phyloP scores from a whole-genome alignment of 2,113 vertebrate species.

The Callionymus lyra region DNA sequence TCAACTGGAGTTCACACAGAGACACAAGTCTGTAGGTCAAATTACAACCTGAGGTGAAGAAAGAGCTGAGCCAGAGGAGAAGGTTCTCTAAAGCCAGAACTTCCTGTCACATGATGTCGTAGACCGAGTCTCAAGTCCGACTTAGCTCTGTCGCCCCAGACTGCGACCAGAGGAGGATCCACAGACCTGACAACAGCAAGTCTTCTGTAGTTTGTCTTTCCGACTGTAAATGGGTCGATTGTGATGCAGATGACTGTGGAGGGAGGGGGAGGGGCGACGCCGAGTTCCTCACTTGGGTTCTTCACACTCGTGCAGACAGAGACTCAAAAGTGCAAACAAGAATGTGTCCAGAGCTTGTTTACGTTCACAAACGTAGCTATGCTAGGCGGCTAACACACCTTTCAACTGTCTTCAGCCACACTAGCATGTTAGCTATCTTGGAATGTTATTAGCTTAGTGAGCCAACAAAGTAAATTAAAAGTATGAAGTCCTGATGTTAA shows the following conservation, averaged over 20 bases:
- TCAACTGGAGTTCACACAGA: no score
- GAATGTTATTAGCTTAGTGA: no score
- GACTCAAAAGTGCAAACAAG: constrained; percentile 37
- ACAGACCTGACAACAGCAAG: no score
- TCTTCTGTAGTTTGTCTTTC: constrained; percentile 29
- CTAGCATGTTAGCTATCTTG: no score
- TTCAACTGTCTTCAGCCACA: no score
- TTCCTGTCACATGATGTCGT: no score
- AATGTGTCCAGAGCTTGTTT: constrained; percentile 20
- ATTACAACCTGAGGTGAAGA: no score
- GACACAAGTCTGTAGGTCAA: no score
- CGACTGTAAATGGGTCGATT: constrained; percentile 45
- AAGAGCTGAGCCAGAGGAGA: no score
- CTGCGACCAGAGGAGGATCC: no score
- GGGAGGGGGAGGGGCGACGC: constrained; percentile 7
- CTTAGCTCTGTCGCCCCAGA: no score
- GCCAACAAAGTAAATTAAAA: background rate
- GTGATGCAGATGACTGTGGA: constrained; percentile 44
- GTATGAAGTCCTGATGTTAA: background rate
- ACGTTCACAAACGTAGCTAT: constrained; percentile 1
- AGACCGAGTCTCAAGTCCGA: no score
- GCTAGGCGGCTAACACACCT: background rate
- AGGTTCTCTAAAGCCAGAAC: background rate
- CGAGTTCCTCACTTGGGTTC: constrained; percentile 24
- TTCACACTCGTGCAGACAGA: constrained; percentile 24